A percentile compares a stretch with the other conserved stretches of the same genome.
These are phyloP conservation scores for Zeugodacus cucurbitae DNA, from an alignment of 1,140 invertebrate genomes.

Conservation along the genomic window DNA sequence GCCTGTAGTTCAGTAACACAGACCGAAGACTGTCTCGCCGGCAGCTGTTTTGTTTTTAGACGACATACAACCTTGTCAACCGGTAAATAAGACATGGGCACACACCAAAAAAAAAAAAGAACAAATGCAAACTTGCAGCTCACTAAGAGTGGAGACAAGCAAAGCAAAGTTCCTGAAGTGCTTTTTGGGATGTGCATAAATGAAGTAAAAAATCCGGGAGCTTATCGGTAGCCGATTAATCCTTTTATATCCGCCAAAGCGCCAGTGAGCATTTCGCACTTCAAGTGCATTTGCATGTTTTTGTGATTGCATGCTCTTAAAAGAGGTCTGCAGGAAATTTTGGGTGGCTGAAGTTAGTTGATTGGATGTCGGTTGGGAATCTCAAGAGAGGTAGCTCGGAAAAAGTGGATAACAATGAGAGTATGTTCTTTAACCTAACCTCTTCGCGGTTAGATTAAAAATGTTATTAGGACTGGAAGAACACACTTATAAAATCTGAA, in stretches of 20 bases:
- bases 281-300: neutral
- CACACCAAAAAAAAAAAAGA: neutral
- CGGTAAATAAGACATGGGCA: neutral
- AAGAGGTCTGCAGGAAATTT: neutral
- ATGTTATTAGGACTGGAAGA: too few relatives aligned
- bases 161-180: neutral
- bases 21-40: neutral
- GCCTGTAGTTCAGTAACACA: neutral
- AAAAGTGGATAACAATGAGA: too few relatives aligned
- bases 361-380: too few relatives aligned
- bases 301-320: neutral
- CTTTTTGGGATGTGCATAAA: neutral
- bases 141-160: neutral
- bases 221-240: neutral
- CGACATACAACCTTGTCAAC: neutral
- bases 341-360: neutral
- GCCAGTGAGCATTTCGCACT: neutral
- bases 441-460: too few relatives aligned
- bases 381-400: too few relatives aligned
- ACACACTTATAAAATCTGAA: too few relatives aligned
- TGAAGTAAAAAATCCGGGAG: neutral
- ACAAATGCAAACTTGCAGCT: neutral
- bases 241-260: neutral
- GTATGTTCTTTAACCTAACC: too few relatives aligned
- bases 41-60: slow-evolving; percentile 9